Base-by-base conservation (phyloP, 2,888 invertebrate species). In the Flexamia atlantica region DNA sequence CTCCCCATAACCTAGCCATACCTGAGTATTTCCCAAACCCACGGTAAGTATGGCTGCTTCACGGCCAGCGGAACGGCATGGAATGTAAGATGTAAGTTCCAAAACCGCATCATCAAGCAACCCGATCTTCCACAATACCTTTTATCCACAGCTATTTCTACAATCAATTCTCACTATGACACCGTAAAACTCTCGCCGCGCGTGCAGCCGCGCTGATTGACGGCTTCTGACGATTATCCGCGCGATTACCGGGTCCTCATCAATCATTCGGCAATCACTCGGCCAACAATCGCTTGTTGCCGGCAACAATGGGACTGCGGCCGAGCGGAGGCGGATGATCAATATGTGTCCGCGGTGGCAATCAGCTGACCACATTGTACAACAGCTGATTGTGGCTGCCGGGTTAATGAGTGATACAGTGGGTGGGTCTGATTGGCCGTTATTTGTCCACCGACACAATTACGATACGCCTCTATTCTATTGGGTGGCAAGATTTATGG, bases 331-430 rank as follows among this genome's bases (percentile, higher is more conserved):
- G 72, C 23, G 72, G 14, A 25, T 42, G 40, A 72, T 72, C 36
- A 23, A 36, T 30, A 36, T 42, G 42, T 42, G 72, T 72, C 10
- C 40, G 72, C 3, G 70, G 72, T 42, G 23, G 40, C 72, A 72
- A 72, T 72, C 72, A 72, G 72, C 72, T 72, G 72, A 68, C 36
- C 68, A 57, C 57, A 57, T 57, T 23, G 68, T 30, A 30, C 23
- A 28, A 4, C 42, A 72, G 72, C 40, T 72, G 72, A 72, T 36
- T 36, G 36, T 36, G 7, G 40, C 72, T 42, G 42, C 72, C 32
- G 32, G 68, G 23, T 42, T 72, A 72, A 72, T 72, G 42, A 72
- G 40, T 32, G 25, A 20, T 42, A 36, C 20, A 20, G 72, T 72
- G 72, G 72, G 72, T 42, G 72, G 2, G 4, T 23, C 40, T 72